Evolutionary conservation across 2,113 vertebrate species (phyloP), one percentile per base, ranked within the genome.

Genomic region (Hemiscyllium ocellatum): DNA sequence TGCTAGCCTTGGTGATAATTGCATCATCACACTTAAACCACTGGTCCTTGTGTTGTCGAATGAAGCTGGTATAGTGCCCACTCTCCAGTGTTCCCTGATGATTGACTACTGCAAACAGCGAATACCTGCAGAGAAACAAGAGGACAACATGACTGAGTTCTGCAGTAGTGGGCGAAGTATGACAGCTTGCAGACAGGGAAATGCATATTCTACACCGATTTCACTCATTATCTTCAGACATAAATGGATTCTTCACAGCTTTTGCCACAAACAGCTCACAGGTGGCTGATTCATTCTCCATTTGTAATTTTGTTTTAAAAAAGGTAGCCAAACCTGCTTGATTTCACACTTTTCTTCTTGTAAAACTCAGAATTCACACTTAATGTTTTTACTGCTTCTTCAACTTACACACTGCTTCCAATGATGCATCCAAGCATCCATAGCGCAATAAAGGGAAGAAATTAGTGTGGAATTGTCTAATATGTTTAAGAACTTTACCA

Each of bases 1-100:
- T 99, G 98, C 98, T 99, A 98, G 99, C 99, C 98, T 99, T 99
- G 97, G 99, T 99, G 98, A 99, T 99, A 97, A 99, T 99, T 96
- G 99, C 99, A 24, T 99, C 99, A 33, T 99, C 99, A 97, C 99
- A 99, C 97, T 99, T 99, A 98, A 99, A 99, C 99, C 99, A 99
- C 98, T 99, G 99, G 98, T 99, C 99, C 97, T 99, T 99, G 98
- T 99, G 99, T 98, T 99, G 99, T 96, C 99, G 97, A 97, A 99
- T 99, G 97, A 99, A 99, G 97, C 99, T 99, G 97, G 99, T 99
- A 96, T 99, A 99, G 97, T 99, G 99, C 96, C 99, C 99, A 0
- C 99, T 99, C 97, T 99, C 99, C 98, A 99, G 97, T 96, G 99
- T 99, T 97, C 99, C 99, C 97, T 99, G 99, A 97, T 99, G 99